phyloP scores from a whole-genome alignment of 2,888 invertebrate species.

The Lasioglossum calceatum region DNA sequence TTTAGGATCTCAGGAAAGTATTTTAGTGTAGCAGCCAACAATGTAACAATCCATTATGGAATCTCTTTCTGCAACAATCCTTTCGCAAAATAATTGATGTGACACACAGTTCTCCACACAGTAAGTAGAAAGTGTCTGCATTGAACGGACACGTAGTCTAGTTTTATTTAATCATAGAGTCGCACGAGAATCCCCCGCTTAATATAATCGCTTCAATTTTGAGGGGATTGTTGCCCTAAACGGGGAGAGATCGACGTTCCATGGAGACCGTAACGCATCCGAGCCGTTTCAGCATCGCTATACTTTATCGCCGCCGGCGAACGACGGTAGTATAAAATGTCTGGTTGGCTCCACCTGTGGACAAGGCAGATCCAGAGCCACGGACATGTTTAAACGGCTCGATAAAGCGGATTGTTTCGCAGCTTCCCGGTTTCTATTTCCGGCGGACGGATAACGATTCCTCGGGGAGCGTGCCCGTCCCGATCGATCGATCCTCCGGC shows the following conservation, averaged over 20 bases:
- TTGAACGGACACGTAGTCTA: not conserved
- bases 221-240: not conserved
- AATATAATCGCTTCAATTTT: not conserved
- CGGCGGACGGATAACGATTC: not conserved
- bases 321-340: not conserved
- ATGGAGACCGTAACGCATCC: not conserved
- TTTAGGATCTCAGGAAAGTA: too few relatives aligned
- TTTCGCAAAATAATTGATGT: not conserved
- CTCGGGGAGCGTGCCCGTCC: not conserved
- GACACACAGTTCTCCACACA: not conserved
- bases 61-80: not conserved
- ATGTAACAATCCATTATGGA: not conserved
- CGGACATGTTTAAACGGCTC: not conserved
- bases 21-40: not conserved
- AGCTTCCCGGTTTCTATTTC: slow-evolving; percentile 5
- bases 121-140: not conserved
- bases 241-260: not conserved
- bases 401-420: not conserved
- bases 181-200: too few relatives aligned
- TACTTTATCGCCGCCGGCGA: not conserved
- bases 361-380: not conserved
- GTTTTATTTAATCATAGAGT: too few relatives aligned
- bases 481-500: slow-evolving; percentile 4
- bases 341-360: not conserved
- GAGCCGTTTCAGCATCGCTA: not conserved